These are phyloP conservation scores for Camelus bactrianus DNA, from an alignment of 2,113 vertebrate genomes.

Conservation along the genomic window DNA sequence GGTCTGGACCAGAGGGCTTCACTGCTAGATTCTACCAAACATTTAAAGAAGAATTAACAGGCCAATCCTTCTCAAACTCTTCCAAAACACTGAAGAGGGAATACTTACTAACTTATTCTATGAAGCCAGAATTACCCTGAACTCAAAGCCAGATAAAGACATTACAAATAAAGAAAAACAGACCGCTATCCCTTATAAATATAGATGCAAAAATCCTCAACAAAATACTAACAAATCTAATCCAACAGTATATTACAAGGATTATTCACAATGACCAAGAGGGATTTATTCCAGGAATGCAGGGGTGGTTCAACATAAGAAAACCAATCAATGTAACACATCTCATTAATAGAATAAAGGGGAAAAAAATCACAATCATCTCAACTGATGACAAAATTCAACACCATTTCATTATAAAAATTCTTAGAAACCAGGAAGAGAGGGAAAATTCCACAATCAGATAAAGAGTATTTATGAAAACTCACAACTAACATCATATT, in stretches of 20 bases:
- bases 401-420: slow-evolving; percentile 2
- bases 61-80: background rate
- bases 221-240: slow-evolving; percentile 33
- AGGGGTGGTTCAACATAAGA: background rate
- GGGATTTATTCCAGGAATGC: background rate
- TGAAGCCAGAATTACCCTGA: background rate
- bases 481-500: background rate
- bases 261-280: background rate
- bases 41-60: background rate
- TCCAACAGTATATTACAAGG: background rate
- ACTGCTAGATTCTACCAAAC: background rate
- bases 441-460: background rate
- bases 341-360: slow-evolving; percentile 4
- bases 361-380: background rate
- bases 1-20: background rate
- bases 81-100: no score
- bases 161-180: background rate
- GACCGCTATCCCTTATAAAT: background rate
- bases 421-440: background rate
- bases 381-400: slow-evolving; percentile 9
- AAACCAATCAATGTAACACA: background rate
- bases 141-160: background rate
- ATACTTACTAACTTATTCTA: no score
- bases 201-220: slow-evolving; percentile 1
- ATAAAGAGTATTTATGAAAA: slow-evolving; percentile 25